A percentile compares a stretch with the other conserved stretches of the same genome.
Evolutionary conservation across 2,113 vertebrate species (phyloP).

Genomic region (Steatornis caripensis): DNA sequence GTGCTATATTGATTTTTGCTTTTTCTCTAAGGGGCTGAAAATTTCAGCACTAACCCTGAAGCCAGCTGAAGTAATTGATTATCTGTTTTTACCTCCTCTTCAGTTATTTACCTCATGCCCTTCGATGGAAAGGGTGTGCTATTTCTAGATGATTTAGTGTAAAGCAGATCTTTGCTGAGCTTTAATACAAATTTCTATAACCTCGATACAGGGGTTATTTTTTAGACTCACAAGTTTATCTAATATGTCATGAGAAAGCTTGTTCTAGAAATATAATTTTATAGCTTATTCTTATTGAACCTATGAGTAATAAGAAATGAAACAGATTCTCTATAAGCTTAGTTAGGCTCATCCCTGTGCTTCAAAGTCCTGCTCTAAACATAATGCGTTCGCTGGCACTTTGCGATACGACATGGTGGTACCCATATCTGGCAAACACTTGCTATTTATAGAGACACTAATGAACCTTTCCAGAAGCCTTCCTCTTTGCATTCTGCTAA

Average conservation of each 20-base stretch:
- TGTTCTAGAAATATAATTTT: background rate
- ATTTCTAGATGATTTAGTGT: slow-evolving; percentile 36
- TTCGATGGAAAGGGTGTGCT: slow-evolving; percentile 10
- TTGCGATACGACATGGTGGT: accelerated
- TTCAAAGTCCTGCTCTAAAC: background rate
- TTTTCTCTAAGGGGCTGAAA: slow-evolving; percentile 38
- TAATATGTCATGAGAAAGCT: background rate
- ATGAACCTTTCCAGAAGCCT: background rate
- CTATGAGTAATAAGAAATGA: background rate
- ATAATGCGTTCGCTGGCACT: accelerated
- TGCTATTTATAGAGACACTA: background rate
- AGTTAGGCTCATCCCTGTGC: background rate
- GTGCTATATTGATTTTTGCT: slow-evolving; percentile 43
- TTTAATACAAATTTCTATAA: slow-evolving; percentile 32
- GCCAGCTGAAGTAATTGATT: slow-evolving; percentile 56
- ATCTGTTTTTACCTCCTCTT: slow-evolving; percentile 51
- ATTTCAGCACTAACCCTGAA: slow-evolving; percentile 32
- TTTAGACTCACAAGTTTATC: background rate
- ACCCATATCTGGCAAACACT: background rate
- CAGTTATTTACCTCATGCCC: slow-evolving; percentile 46
- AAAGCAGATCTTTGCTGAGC: background rate
- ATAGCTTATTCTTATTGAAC: background rate
- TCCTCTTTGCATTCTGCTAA: background rate
- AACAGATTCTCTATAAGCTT: background rate
- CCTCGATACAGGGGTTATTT: background rate